Conservation (phyloP, 1,140 invertebrate species). For the Calliopsis andreniformis region DNA sequence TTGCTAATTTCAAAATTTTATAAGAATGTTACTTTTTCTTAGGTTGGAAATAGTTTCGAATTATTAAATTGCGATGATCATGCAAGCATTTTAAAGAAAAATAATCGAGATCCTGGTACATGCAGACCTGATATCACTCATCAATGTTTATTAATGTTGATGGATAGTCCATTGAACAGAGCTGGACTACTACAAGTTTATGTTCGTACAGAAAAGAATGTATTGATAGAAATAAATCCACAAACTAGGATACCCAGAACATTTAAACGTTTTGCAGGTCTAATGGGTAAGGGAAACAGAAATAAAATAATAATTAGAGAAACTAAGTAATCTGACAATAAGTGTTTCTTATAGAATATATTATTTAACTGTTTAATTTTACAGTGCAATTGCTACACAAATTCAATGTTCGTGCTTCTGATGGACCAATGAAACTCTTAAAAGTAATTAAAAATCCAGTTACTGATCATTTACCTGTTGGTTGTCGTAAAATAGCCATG, state of each 20-base stretch:
- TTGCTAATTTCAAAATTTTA: no score
- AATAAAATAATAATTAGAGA: conserved; percentile 17
- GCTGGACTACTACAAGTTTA: conserved; percentile 96
- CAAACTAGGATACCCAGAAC: conserved; percentile 99
- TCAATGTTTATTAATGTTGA: conserved; percentile 97
- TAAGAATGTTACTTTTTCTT: conserved; percentile 47
- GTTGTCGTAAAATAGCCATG: conserved; percentile 94
- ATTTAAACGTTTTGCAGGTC: conserved; percentile 98
- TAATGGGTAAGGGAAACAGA: conserved; percentile 98
- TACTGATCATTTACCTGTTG: conserved; percentile 96
- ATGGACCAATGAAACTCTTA: conserved; percentile 94
- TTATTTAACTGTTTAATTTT: conserved; percentile 71
- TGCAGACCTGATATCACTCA: conserved; percentile 97
- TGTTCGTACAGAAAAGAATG: conserved; percentile 97
- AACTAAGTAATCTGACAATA: not conserved
- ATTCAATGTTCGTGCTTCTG: conserved; percentile 93
- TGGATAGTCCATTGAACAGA: conserved; percentile 97
- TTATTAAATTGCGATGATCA: conserved; percentile 98
- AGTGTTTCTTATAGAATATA: not conserved
- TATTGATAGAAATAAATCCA: conserved; percentile 98
- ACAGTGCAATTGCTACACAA: conserved; percentile 98
- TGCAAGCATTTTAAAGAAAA: conserved; percentile 90
- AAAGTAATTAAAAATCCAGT: conserved; percentile 99
- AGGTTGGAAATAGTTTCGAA: conserved; percentile 94
- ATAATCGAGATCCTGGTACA: conserved; percentile 90